Base-by-base conservation (phyloP, 2,888 invertebrate species). In the Pristionchus arcanus region DNA sequence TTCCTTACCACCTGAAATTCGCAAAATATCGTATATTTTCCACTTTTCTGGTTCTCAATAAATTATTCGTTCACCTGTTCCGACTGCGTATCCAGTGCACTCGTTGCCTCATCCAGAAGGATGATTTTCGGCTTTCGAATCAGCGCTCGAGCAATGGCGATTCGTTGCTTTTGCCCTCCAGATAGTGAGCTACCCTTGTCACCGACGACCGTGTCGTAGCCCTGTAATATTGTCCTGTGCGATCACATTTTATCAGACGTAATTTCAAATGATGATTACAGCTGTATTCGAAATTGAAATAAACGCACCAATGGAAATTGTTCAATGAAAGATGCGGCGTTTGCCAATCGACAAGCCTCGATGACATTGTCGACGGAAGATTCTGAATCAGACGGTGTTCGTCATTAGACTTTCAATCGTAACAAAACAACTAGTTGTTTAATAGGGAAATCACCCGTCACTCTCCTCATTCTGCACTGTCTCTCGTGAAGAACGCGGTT, bases 281-380 rank as follows among this genome's bases (percentile, higher is more conserved):
- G n/a, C n/a, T n/a, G n/a, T n/a, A n/a, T n/a, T n/a, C n/a, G 55
- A 59, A 9, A 31, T 25, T 11, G 49, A 19, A 34, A 11, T 31
- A 42, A 71, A 77, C 42, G 19, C 28, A 90, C 90, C 34, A 53
- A 13, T 16, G 95, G 95, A 25, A 95, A 92, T 21, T 94, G 91
- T 87, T 91, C 91, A 87, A 95, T 95, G 91, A 95, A 95, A 91
- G 94, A 93, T 74, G 95, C 94, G 63, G 95, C 95, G 91, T 95
- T 95, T 1, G 95, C 95, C 89, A 94, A 92, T 83, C 91, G 93
- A n/a, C 95, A 94, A 3, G 95, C 95, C 42, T 90, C 90, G 31
- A 92, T 90, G 15, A 95, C 93, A 42, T 95, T 93, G 0, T 94
- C 92, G 9, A 92, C 84, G 7, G 94, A 93, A 15, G 66, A 28